phyloP scores from a whole-genome alignment of 1,140 invertebrate species.

The Meteorus sp. region DNA sequence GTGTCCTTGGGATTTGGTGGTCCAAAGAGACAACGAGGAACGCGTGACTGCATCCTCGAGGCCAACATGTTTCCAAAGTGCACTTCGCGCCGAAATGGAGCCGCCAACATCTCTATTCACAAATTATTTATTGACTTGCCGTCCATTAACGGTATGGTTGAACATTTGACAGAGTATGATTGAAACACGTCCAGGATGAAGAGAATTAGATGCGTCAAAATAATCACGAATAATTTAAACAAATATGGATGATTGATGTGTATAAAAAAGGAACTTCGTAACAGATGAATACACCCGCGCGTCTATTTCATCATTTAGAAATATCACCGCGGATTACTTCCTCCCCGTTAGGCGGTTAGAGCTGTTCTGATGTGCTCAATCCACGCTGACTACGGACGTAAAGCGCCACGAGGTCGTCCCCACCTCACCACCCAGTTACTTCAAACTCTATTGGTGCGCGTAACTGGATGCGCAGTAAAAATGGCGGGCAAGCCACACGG shows the following conservation, averaged over 20 bases:
- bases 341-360: slow-evolving; percentile 25
- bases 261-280: too few relatives aligned
- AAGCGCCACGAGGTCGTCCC: slow-evolving; percentile 44
- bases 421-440: slow-evolving; percentile 30
- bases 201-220: too few relatives aligned
- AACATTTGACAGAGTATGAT: too few relatives aligned
- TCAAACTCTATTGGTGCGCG: slow-evolving; percentile 57
- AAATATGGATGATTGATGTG: too few relatives aligned
- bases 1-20: slow-evolving; percentile 48
- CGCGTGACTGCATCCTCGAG: slow-evolving; percentile 42
- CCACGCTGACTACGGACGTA: slow-evolving; percentile 7
- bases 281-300: too few relatives aligned
- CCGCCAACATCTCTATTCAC: slow-evolving; percentile 46
- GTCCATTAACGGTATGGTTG: too few relatives aligned
- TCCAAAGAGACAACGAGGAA: slow-evolving; percentile 53
- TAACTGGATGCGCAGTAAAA: slow-evolving; percentile 49
- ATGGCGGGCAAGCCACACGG: slow-evolving; percentile 34
- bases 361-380: slow-evolving; percentile 24
- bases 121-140: too few relatives aligned
- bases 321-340: neutral
- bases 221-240: too few relatives aligned
- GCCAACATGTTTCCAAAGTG: slow-evolving; percentile 43
- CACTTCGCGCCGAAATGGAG: slow-evolving; percentile 50
- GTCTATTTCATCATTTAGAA: slow-evolving; percentile 1
- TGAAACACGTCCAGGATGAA: too few relatives aligned